These are phyloP conservation scores for Zaprionus davidi DNA, from an alignment of 1,140 invertebrate species.

Conservation along the genomic window DNA sequence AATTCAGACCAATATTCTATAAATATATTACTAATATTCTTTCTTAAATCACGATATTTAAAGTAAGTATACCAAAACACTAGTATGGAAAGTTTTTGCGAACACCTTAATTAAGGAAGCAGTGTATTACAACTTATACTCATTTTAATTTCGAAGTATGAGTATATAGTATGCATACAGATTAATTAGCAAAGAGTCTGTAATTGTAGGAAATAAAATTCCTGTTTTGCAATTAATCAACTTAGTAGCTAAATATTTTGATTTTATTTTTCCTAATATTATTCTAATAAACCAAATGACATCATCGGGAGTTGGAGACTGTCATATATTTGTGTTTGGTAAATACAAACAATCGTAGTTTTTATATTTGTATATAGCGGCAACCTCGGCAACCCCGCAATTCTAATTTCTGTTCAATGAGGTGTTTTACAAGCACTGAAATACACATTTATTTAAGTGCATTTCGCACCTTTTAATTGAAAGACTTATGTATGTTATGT, in stretches of 20 bases:
- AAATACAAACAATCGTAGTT: slow-evolving; percentile 13
- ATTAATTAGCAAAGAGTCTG: neutral
- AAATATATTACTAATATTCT: too few species aligned
- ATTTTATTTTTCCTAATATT: neutral
- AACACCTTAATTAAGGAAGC: too few species aligned
- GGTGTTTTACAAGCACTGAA: slow-evolving; percentile 14
- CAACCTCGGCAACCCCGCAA: neutral
- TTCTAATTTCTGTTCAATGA: slow-evolving; percentile 10
- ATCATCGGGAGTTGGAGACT: neutral
- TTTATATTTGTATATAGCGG: neutral
- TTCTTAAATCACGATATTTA: too few species aligned
- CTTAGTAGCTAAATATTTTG: neutral
- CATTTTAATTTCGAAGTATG: neutral
- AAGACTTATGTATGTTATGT: slow-evolving; percentile 4
- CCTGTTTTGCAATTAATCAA: neutral
- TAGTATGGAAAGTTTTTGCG: too few species aligned
- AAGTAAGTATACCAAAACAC: too few species aligned
- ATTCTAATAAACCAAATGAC: neutral
- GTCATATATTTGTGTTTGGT: neutral
- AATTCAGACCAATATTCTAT: too few species aligned
- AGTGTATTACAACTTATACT: neutral
- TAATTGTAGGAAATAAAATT: neutral
- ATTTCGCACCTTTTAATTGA: slow-evolving; percentile 47
- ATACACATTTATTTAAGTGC: slow-evolving; percentile 18
- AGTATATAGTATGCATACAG: neutral